These are phyloP conservation scores for Riparia riparia DNA, from an alignment of 2,113 vertebrate genomes.

Conservation along the genomic window DNA sequence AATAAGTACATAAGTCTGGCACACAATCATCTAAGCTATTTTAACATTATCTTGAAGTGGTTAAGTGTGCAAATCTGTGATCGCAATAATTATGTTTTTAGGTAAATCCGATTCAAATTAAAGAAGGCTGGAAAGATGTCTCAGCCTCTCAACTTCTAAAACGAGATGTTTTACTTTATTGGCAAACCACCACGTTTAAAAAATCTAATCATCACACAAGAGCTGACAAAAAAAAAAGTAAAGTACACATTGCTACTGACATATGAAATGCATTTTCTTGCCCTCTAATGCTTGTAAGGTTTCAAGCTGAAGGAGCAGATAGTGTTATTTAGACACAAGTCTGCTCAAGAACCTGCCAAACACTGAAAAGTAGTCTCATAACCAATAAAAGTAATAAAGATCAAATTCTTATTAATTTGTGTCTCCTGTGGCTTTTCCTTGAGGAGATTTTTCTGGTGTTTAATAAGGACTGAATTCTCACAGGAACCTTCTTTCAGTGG, in stretches of 20 bases:
- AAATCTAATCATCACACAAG: background rate
- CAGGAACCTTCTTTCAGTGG: background rate
- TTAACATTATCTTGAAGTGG: background rate
- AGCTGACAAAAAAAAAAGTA: background rate
- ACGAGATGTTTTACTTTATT: background rate
- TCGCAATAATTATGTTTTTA: background rate
- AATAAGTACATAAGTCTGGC: background rate
- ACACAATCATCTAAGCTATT: background rate
- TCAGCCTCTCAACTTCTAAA: background rate
- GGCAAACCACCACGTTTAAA: background rate
- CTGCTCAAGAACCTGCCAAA: background rate
- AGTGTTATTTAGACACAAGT: background rate
- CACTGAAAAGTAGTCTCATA: background rate
- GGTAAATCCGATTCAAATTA: background rate
- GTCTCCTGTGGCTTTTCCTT: background rate
- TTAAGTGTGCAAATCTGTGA: background rate
- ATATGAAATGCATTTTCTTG: background rate
- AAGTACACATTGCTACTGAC: background rate
- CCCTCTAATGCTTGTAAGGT: background rate
- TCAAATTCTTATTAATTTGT: background rate
- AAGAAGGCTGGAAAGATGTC: background rate
- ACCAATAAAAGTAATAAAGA: background rate
- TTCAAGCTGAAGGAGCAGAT: background rate
- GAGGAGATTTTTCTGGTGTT: background rate
- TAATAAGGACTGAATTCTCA: background rate